Percentiles rank a stretch among this genome's conserved stretches.
Evolutionary conservation across 92 coral and sea anemone genomes (phyloP).

Genomic region (Palythoa caribaeorum): DNA sequence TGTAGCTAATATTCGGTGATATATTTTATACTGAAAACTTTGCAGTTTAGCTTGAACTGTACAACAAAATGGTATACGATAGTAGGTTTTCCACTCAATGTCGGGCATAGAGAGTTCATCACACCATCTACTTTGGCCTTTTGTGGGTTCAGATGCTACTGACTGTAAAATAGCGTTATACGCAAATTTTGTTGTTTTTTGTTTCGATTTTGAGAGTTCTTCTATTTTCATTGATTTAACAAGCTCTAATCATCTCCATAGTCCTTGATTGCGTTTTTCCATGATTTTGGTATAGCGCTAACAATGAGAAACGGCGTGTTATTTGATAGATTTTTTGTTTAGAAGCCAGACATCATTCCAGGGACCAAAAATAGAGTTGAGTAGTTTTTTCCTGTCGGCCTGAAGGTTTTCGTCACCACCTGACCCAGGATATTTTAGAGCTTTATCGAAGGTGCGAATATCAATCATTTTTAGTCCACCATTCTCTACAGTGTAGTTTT

Average conservation of each 20-base stretch:
- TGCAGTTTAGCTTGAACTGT: constrained; percentile 10
- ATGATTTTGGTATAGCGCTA: constrained; percentile 33
- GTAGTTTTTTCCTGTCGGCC: constrained; percentile 46
- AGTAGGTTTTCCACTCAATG: not conserved
- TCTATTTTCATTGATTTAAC: not conserved
- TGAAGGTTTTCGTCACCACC: constrained; percentile 45
- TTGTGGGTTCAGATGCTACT: constrained; percentile 10
- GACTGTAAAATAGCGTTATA: not conserved
- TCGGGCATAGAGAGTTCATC: not conserved
- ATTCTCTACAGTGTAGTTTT: constrained; percentile 16
- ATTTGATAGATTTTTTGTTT: constrained; percentile 33
- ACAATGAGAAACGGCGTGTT: not conserved
- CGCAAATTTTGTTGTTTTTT: not conserved
- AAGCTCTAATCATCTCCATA: not conserved
- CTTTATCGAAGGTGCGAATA: constrained; percentile 9
- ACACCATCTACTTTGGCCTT: not conserved
- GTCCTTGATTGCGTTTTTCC: no score
- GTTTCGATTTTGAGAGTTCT: constrained; percentile 1
- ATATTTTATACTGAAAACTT: constrained; percentile 18
- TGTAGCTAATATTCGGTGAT: constrained; percentile 18
- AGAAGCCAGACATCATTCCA: constrained; percentile 42
- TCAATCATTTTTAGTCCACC: constrained; percentile 54
- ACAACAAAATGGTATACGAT: not conserved
- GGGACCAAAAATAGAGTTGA: not conserved
- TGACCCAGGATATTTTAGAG: no score